These are phyloP conservation scores for Callospermophilus lateralis DNA, from an alignment of 2,113 vertebrate genomes.

Conservation along the genomic window DNA sequence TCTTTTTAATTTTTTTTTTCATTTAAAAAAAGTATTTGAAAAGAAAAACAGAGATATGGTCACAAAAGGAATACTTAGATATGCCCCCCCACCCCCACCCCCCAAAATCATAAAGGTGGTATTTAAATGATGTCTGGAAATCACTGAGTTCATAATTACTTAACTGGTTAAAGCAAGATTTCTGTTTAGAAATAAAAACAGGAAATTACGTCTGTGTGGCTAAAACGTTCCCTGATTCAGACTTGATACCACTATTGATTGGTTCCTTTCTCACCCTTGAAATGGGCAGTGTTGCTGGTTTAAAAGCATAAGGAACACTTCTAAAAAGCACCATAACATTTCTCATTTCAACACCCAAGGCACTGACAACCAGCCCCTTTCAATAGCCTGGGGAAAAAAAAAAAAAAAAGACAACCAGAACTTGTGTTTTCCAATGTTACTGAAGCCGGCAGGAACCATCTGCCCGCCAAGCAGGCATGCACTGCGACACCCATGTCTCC, in stretches of 20 bases:
- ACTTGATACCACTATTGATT: not conserved
- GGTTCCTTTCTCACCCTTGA: not conserved
- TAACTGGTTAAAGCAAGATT: not conserved
- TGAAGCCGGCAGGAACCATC: constrained; percentile 58
- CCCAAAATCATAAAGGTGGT: not conserved
- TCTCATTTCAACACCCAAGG: constrained; percentile 60
- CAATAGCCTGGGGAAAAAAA: not conserved
- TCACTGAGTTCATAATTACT: not conserved
- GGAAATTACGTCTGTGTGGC: not conserved
- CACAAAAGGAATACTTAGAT: not conserved
- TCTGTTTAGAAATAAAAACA: not conserved
- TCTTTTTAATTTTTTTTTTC: not conserved
- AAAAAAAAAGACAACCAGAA: not conserved
- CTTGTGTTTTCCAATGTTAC: constrained; percentile 65
- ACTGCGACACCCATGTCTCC: constrained; percentile 26
- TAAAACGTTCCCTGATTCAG: not conserved
- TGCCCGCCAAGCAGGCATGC: not conserved
- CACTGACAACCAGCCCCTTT: constrained; percentile 51
- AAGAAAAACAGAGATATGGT: not conserved
- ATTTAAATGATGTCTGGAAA: not conserved
- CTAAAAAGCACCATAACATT: constrained; percentile 25
- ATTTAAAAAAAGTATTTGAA: not conserved
- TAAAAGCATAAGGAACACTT: not conserved
- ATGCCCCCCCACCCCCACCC: no score
- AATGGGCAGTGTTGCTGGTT: not conserved